Base-by-base conservation (phyloP, 2,797 vertebrate species). In the Dendrocincla tyrannina region DNA sequence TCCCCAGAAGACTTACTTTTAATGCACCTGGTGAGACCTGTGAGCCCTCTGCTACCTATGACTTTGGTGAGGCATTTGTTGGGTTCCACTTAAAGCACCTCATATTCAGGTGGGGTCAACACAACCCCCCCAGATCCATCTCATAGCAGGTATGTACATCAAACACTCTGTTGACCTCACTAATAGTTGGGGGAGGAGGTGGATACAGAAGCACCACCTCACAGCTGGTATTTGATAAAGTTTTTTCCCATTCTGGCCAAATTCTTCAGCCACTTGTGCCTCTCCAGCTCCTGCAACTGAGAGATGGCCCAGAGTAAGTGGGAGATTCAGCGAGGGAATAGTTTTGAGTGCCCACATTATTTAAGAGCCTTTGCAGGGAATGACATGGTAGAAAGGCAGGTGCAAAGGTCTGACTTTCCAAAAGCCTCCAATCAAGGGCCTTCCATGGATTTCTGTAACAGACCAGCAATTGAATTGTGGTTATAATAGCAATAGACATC, bases 81-180 rank as follows among this genome's bases (percentile, higher is more conserved):
- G n/a, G 27, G 18, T n/a, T 44, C 18, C 32, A 66, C 25, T 62
- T 44, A 19, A 49, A 87, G 33, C 25, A 9, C 23, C 20, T 60
- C 5, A 0, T 8, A 25, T 32, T 63, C 28, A n/a, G 17, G 13
- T 30, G 49, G 66, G 28, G 44, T 27, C 80, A 91, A 39, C 14
- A 86, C 28, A 7, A 30, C 10, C 2, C 4, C 10, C 12, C 15
- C 17, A 33, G 28, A 13, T 46, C 50, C 37, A 12, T 49, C 58
- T 46, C 19, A n/a, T 23, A n/a, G 25, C 56, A 88, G 13, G 9
- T 0, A 0, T 3, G 35, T 35, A 19, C 30, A 37, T 46, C 50
- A 58, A 63, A 64, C 25, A 35, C 1, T 1, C 12, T 9, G 7
- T 1, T 69, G 62, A 76, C 39, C 55, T 72, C 37, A 17, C 27